Conservation (phyloP, 2,797 vertebrate genomes). For the Anabas testudineus region DNA sequence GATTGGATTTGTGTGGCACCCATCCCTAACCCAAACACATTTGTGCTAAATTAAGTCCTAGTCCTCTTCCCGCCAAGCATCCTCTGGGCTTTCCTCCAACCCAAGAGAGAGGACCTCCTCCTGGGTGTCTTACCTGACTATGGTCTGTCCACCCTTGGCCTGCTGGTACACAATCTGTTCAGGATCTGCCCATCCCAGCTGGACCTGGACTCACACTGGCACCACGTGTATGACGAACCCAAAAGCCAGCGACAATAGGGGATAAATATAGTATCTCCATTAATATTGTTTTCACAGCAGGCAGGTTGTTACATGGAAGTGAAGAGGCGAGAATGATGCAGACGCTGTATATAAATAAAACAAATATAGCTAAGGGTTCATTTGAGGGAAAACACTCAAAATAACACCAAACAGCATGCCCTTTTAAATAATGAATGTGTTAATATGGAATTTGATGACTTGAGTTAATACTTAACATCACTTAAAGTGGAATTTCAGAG, state of each 20-base stretch:
- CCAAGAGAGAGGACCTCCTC: constrained; percentile 61
- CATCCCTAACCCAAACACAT: constrained; percentile 46
- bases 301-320: constrained; percentile 24
- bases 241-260: constrained; percentile 32
- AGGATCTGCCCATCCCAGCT: constrained; percentile 73
- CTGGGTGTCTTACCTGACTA: constrained; percentile 72
- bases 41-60: constrained; percentile 74
- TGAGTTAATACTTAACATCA: not conserved
- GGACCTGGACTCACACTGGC: constrained; percentile 64
- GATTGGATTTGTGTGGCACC: constrained; percentile 36
- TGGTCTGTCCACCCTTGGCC: constrained; percentile 69
- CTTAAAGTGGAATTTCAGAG: not conserved
- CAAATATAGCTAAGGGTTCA: not conserved
- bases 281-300: constrained; percentile 53
- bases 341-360: constrained; percentile 28
- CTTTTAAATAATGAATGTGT: constrained; percentile 13
- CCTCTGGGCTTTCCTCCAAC: constrained; percentile 64
- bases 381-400: constrained; percentile 14
- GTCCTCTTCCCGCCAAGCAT: constrained; percentile 41
- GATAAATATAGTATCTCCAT: constrained; percentile 56
- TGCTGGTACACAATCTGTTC: constrained; percentile 85
- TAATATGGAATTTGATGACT: not conserved
- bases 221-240: constrained; percentile 45
- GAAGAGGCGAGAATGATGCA: constrained; percentile 12
- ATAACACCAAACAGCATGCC: constrained; percentile 7